Conservation (phyloP, 1,140 invertebrate species). For the Trissolcus basalis region DNA sequence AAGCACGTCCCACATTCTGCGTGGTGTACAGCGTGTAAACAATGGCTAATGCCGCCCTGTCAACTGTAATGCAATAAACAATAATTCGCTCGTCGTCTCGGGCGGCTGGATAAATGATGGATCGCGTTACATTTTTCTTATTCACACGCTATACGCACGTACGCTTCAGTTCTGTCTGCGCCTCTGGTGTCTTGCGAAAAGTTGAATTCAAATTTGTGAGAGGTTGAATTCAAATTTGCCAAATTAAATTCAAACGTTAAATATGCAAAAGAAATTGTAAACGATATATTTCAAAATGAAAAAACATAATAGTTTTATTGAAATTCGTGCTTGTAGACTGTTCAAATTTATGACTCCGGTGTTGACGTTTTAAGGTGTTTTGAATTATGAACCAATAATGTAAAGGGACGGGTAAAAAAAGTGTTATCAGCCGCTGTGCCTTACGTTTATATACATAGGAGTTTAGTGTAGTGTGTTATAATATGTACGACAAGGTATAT, state of each 20-base stretch:
- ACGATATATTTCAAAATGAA: no score
- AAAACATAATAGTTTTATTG: no score
- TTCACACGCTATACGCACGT: slow-evolving; percentile 27
- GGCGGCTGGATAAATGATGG: slow-evolving; percentile 27
- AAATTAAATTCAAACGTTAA: no score
- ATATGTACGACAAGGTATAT: slow-evolving; percentile 42
- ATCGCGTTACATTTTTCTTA: slow-evolving; percentile 35
- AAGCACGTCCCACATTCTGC: slow-evolving; percentile 9
- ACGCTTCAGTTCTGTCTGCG: no score
- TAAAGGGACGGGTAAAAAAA: slow-evolving; percentile 7
- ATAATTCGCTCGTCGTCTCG: slow-evolving; percentile 24
- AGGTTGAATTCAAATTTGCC: no score
- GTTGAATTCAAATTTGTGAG: no score
- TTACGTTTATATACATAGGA: slow-evolving; percentile 42
- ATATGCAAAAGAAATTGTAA: no score
- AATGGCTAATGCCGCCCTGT: slow-evolving; percentile 21
- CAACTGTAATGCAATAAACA: slow-evolving; percentile 29
- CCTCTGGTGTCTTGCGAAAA: no score
- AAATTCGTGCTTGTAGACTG: no score
- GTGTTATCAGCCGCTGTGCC: slow-evolving; percentile 6
- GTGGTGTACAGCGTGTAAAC: neutral
- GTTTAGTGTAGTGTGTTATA: slow-evolving; percentile 36
- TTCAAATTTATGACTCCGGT: no score
- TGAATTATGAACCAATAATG: neutral
- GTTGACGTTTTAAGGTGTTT: neutral